phyloP scores from a whole-genome alignment of 2,797 vertebrate genomes.

The Melopsittacus undulatus region DNA sequence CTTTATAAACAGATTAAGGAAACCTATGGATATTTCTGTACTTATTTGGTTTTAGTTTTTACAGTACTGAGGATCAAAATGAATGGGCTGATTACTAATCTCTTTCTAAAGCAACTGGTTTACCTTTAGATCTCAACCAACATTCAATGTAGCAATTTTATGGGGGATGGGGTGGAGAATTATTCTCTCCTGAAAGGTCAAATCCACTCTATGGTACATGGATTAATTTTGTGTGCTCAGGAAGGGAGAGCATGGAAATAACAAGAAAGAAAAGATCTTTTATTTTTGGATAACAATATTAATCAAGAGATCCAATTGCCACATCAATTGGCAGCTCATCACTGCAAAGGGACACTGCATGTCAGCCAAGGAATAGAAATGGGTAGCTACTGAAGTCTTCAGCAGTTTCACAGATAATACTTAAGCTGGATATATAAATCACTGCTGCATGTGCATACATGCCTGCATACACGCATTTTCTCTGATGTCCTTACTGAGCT shows the following conservation, averaged over 20 bases:
- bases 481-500: background rate
- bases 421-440: background rate
- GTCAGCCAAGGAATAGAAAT: background rate
- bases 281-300: background rate
- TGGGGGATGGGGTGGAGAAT: background rate
- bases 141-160: background rate
- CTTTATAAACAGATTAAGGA: constrained; percentile 42
- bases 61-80: background rate
- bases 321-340: background rate
- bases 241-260: background rate
- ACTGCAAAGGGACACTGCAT: background rate
- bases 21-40: background rate
- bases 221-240: background rate
- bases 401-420: background rate
- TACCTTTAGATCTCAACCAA: background rate
- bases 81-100: background rate
- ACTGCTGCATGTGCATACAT: background rate
- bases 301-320: background rate
- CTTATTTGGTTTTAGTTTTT: background rate
- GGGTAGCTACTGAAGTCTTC: background rate
- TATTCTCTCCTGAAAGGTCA: background rate
- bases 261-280: background rate
- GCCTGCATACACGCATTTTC: background rate
- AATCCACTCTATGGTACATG: background rate
- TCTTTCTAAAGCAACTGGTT: background rate